These are phyloP conservation scores for Aricia agestis DNA, from an alignment of 1,140 invertebrate genomes.

Conservation along the genomic window DNA sequence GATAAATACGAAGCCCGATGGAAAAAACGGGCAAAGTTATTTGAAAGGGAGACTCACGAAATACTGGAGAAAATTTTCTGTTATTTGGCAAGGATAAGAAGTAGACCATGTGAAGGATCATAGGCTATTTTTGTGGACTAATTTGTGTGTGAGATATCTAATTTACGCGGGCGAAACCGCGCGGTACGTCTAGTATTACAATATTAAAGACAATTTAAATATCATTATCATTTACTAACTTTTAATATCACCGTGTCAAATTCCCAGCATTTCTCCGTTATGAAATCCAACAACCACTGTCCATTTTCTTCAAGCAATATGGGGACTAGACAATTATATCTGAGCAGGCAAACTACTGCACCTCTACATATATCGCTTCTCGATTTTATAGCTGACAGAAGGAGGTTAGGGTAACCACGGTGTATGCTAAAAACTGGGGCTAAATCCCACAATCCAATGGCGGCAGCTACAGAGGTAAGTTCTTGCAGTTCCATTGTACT, in stretches of 20 bases:
- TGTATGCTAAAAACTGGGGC: conserved; percentile 57
- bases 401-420: conserved; percentile 44
- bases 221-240: conserved; percentile 31
- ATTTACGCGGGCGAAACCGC: too few species aligned
- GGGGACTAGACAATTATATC: conserved; percentile 46
- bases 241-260: conserved; percentile 60
- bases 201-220: too few species aligned
- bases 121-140: too few species aligned
- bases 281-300: conserved; percentile 62
- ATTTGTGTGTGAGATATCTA: too few species aligned
- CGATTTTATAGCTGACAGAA: conserved; percentile 48
- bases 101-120: too few species aligned
- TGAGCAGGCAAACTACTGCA: conserved; percentile 46
- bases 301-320: conserved; percentile 59
- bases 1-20: too few species aligned
- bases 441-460: conserved; percentile 57
- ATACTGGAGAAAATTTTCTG: too few species aligned
- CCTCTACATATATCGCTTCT: conserved; percentile 51
- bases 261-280: conserved; percentile 49
- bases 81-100: too few species aligned
- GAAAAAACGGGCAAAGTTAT: too few species aligned
- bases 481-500: conserved; percentile 46
- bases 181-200: too few species aligned
- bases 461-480: conserved; percentile 45
- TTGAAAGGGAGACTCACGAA: too few species aligned